Evolutionary conservation across 2,113 vertebrate genomes (phyloP), one percentile per base, ranked within the genome.

Genomic region (Climacteris rufus): DNA sequence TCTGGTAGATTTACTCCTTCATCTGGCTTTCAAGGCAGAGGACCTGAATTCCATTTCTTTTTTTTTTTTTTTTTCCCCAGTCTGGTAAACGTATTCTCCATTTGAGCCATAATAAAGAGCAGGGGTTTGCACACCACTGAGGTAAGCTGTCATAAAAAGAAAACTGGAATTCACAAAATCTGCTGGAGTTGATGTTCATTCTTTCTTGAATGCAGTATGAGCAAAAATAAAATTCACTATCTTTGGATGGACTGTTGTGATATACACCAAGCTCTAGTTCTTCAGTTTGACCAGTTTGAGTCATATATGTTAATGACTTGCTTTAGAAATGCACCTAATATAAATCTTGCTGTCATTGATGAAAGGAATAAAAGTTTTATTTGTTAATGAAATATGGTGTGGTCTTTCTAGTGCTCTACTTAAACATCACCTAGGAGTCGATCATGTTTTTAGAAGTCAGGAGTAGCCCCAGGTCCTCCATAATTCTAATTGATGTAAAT

Each of bases 401-500:
- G 96, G 94, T 89, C 95, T 97, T 97, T 98, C 97, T 83, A 47
- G 95, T 97, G 96, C 93, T 98, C 97, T 98, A 97, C 98, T 98
- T 98, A 98, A 98, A 97, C 96, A 94, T 92, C 91, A 96, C 97
- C 91, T 96, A 95, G 93, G 88, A 97, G 92, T 92, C 97, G 96
- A 97, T 97, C 96, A 97, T 97, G 94, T 96, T 97, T 97, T 96
- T 92, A 97, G 97, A 98, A 98, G 97, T 96, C 97, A 97, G 92
- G 85, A 96, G 95, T 96, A 97, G 97, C 97, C 97, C 74, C 90
- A 91, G 96, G 97, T 97, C 95, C 49, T 91, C 93, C 92, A 97
- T 97, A 98, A 97, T 98, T 98, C 98, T 98, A 99, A 99, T 98
- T 98, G 98, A 98, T 99, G 98, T 98, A 99, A 99, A 99, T 98